Evolutionary conservation across 2,113 vertebrate species (phyloP).

Genomic region (Esox niger): DNA sequence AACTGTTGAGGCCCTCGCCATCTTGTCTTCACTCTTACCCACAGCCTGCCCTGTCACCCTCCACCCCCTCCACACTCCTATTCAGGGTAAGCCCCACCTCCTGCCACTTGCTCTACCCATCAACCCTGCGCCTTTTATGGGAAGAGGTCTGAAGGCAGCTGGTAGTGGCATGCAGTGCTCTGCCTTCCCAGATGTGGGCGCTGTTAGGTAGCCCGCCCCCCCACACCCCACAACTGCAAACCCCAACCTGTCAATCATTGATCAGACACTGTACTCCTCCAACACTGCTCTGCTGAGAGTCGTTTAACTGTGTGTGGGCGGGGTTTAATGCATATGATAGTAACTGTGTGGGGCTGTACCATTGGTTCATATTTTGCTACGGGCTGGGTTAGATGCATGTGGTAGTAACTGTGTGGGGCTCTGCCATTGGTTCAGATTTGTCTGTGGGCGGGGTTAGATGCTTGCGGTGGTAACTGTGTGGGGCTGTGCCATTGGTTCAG

Average conservation of each 20-base stretch:
- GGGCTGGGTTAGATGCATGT: no score
- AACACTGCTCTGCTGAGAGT: background rate
- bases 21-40: background rate
- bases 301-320: no score
- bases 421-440: no score
- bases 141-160: conserved; percentile 64
- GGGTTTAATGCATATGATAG: no score
- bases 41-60: background rate
- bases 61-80: background rate
- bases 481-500: background rate
- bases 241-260: background rate
- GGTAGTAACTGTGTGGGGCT: no score
- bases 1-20: background rate
- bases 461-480: background rate
- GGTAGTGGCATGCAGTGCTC: conserved; percentile 51
- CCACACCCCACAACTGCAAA: background rate
- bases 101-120: background rate
- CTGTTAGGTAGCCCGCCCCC: conserved; percentile 54
- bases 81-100: background rate
- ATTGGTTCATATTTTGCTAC: no score
- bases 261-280: background rate
- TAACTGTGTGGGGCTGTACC: background rate
- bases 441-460: no score
- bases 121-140: background rate
- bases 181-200: conserved; percentile 57